Percentiles rank a stretch among this genome's conserved stretches.
Evolutionary conservation across 2,888 invertebrate species (phyloP).

Genomic region (Steromphala cineraria): DNA sequence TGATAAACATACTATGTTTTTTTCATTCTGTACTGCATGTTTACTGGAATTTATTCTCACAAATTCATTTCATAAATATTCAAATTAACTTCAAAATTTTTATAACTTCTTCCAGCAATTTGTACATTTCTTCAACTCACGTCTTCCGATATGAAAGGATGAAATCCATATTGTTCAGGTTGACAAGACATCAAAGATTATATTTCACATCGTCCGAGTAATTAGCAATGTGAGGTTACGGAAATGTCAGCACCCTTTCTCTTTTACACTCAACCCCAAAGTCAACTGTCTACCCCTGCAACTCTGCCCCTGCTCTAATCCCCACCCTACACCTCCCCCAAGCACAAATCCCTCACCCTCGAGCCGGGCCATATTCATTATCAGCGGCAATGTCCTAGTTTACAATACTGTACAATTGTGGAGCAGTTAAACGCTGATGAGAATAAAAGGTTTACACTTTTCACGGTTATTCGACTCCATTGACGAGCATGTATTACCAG

Average conservation of each 20-base stretch:
- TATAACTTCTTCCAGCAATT: neutral
- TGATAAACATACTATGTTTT: too few relatives aligned
- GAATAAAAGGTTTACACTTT: neutral
- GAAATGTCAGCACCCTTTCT: too few relatives aligned
- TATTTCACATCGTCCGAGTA: neutral
- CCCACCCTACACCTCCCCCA: neutral
- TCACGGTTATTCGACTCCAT: neutral
- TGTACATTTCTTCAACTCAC: too few relatives aligned
- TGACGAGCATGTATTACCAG: neutral
- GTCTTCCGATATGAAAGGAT: too few relatives aligned
- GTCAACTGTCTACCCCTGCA: neutral
- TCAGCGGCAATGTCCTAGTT: neutral
- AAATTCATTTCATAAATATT: too few relatives aligned
- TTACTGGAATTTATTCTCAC: too few relatives aligned
- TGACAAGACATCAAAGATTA: neutral
- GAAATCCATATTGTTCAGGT: too few relatives aligned
- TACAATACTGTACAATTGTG: neutral
- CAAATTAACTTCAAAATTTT: too few relatives aligned
- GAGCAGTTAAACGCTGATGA: neutral
- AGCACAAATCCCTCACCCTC: neutral
- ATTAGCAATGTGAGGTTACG: neutral
- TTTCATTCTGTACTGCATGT: too few relatives aligned
- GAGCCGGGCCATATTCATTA: neutral
- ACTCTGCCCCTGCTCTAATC: too few relatives aligned
- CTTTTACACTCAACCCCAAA: neutral